These are phyloP conservation scores for Dipodomys ordii DNA, from an alignment of 2,113 vertebrate species.

Conservation along the genomic window DNA sequence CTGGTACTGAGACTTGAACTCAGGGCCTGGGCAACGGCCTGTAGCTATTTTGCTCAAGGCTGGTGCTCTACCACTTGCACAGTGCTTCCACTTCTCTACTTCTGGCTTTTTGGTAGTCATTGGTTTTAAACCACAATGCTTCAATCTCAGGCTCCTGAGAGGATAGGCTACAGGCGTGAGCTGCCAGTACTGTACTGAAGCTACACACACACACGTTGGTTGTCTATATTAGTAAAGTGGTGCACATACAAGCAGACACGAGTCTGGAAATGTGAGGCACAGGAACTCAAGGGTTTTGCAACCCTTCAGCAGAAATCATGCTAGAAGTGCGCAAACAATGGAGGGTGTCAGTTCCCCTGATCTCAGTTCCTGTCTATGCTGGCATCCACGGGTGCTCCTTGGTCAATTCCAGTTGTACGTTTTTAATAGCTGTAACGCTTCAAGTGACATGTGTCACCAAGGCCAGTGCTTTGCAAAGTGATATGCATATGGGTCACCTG, in stretches of 20 bases:
- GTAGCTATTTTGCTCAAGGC: no score
- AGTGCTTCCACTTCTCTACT: no score
- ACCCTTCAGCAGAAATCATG: neutral
- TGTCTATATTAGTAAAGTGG: neutral
- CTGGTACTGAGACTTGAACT: no score
- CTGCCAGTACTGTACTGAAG: no score
- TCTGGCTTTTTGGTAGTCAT: no score
- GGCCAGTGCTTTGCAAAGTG: neutral
- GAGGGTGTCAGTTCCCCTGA: neutral
- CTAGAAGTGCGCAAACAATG: neutral
- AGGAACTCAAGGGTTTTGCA: neutral
- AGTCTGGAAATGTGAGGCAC: slow-evolving; percentile 5
- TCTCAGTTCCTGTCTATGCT: neutral
- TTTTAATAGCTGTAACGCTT: neutral
- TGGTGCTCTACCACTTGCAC: no score
- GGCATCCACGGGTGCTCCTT: neutral
- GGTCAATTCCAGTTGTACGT: neutral
- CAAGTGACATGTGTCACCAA: neutral
- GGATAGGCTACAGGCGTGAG: no score
- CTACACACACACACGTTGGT: no score
- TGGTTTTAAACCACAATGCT: no score
- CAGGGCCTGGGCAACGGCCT: no score
- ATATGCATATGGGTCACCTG: neutral
- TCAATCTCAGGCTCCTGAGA: no score
- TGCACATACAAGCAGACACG: neutral